Base-by-base conservation (phyloP, 2,113 vertebrate species). In the Tringa solitaria region DNA sequence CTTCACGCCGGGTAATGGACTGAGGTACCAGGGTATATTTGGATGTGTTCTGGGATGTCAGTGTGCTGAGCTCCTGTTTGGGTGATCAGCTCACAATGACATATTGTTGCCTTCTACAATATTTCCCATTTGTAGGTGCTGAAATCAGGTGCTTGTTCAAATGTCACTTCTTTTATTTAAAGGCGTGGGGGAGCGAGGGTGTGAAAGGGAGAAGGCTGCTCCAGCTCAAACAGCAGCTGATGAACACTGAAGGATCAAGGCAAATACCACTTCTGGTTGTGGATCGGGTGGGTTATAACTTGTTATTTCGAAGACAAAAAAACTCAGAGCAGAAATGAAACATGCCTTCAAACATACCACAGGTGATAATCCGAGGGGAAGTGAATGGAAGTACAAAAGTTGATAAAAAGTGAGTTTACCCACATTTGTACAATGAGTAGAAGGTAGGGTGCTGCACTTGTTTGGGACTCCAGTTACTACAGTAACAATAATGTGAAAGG, bases 371-470 rank as follows among this genome's bases (percentile, higher is more conserved):
- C 37, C 43, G 45, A 85, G 56, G 24, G 32, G 23, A 83, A 89
- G 46, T 16, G 45, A 95, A 81, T 24, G 54, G 65, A 81, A 94
- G 43, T 72, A 9, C 28, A 82, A 56, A 35, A 82, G 28, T 14
- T 53, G 59, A 59, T 41, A 91, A 92, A 90, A 94, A 65, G n/a
- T 59, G 35, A 73, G 28, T 75, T 94, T 77, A 41, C 51, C 23
- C 37, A 11, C 73, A 50, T 82, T 94, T 84, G 56, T 83, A 60
- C 79, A 56, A 14, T 6, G 21, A 22, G 12, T 65, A 57, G 53
- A 46, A 68, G 39, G 20, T 19, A 39, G 39, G 39, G 37, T 14
- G 50, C 39, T 72, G 59, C 16, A 30, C 30, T 87, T 83, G 14
- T 53, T 69, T 33, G 57, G 22, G 43, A 37, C 37, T 91, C 46